Base-by-base conservation (phyloP, 2,888 invertebrate genomes). In the Rhingia campestris region DNA sequence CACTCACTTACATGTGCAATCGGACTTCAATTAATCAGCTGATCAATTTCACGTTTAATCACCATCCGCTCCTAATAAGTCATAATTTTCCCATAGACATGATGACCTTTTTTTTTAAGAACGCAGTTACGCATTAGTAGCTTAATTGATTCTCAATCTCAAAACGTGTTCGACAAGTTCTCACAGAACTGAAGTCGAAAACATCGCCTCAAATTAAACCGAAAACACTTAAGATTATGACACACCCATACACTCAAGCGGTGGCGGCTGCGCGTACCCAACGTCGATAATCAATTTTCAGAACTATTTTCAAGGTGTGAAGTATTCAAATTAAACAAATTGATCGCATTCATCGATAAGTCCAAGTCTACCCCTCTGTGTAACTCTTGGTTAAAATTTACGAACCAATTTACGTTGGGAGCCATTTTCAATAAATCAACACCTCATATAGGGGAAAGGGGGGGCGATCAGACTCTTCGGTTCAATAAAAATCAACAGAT, bases 371-470 rank as follows among this genome's bases (percentile, higher is more conserved):
- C 14, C 49, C 49, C 37, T 9, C 45, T 10, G 47, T 61, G 47
- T 32, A 63, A 43, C 63, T 58, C 39, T 33, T 47, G 43, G n/a
- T 35, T 7, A 7, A 39, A 75, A 81, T 81, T 81, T 76, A 81
- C 70, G 69, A 76, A 67, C 76, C 70, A 81, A 82, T 82, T 82
- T 58, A 35, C 51, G 35, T 73, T 41, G 22, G 56, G 14, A 73
- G 67, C 72, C 56, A 63, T 77, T 67, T 82, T 53, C 58, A 77
- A 82, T 82, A 82, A 82, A 82, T 81, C 81, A 66, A 76, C 76
- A 76, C 73, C 73, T 56, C 54, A 33, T 6, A 30, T 4, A 22
- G 22, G 51, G 37, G 39, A 14, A 30, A 5, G 47, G 41, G 56
- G 56, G n/a, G 53, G 22, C 41, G 6, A 45, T 12, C 43, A 45